Conservation (phyloP, 1,140 invertebrate species). For the Eulimnadia texana region DNA sequence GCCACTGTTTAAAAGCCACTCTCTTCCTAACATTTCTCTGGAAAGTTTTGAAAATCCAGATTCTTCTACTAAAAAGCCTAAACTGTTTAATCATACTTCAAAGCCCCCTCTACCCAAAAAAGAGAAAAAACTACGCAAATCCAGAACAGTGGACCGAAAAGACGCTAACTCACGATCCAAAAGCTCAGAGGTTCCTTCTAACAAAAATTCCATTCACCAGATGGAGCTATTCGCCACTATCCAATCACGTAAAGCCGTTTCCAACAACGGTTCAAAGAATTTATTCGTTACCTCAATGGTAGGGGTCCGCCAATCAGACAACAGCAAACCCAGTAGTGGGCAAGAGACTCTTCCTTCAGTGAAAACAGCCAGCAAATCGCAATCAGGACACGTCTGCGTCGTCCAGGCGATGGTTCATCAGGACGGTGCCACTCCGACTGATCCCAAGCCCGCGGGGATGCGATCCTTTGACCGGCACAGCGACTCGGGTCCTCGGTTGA, state of each 20-base stretch:
- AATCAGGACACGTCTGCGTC: constrained; percentile 11
- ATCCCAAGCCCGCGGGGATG: neutral
- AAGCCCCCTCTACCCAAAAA: neutral
- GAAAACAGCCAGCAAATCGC: neutral
- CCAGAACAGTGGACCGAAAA: neutral
- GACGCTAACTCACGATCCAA: neutral
- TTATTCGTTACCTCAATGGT: constrained; percentile 12
- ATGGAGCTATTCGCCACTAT: constrained; percentile 13
- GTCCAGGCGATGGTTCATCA: constrained; percentile 16
- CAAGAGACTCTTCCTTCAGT: neutral
- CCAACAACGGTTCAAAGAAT: constrained; percentile 7
- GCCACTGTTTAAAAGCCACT: neutral
- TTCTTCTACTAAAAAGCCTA: too few relatives aligned
- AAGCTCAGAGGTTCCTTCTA: neutral
- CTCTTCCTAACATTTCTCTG: neutral
- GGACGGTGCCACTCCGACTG: neutral
- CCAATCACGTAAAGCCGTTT: constrained; percentile 13
- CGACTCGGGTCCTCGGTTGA: constrained; percentile 6
- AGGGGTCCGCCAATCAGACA: constrained; percentile 8
- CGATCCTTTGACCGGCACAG: neutral
- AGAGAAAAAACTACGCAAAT: neutral
- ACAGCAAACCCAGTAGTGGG: neutral
- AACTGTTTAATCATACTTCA: neutral
- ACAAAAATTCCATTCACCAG: neutral
- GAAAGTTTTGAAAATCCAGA: too few relatives aligned